Evolutionary conservation across 2,113 vertebrate genomes (phyloP).

Genomic region (Laterallus jamaicensis): DNA sequence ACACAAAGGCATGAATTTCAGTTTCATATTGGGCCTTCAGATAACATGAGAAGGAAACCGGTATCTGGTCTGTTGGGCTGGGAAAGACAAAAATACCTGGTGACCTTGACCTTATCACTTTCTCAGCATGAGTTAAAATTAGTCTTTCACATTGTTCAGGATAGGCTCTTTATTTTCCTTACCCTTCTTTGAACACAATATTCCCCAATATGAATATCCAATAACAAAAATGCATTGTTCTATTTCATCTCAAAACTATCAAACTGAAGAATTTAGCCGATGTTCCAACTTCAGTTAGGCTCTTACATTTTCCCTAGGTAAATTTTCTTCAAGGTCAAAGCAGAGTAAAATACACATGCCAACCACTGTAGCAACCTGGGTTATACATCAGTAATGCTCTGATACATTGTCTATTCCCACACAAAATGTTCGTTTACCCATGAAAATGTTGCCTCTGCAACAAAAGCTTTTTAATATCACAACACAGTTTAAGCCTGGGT

Average conservation of each 20-base stretch:
- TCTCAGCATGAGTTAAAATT: neutral
- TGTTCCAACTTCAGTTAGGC: neutral
- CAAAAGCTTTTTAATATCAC: constrained; percentile 9
- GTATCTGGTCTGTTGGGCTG: too few relatives aligned
- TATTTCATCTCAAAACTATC: neutral
- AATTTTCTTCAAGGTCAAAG: neutral
- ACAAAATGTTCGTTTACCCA: neutral
- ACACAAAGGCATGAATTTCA: neutral
- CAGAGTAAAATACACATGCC: neutral
- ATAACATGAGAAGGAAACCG: too few relatives aligned
- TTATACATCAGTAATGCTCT: neutral
- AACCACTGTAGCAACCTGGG: neutral
- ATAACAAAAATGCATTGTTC: accelerated
- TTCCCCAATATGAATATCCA: neutral
- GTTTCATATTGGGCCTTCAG: neutral
- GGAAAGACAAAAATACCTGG: neutral
- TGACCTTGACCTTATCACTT: neutral
- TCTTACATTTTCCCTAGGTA: neutral
- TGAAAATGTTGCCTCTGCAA: neutral
- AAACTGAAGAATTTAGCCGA: neutral
- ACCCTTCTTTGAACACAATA: neutral
- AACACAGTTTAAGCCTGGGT: neutral
- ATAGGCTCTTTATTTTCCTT: neutral
- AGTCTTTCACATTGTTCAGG: neutral
- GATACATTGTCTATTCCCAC: neutral